Evolutionary conservation across 2,797 vertebrate species (phyloP), one percentile per base, ranked within the genome.

Genomic region (Emydoidea blandingii): DNA sequence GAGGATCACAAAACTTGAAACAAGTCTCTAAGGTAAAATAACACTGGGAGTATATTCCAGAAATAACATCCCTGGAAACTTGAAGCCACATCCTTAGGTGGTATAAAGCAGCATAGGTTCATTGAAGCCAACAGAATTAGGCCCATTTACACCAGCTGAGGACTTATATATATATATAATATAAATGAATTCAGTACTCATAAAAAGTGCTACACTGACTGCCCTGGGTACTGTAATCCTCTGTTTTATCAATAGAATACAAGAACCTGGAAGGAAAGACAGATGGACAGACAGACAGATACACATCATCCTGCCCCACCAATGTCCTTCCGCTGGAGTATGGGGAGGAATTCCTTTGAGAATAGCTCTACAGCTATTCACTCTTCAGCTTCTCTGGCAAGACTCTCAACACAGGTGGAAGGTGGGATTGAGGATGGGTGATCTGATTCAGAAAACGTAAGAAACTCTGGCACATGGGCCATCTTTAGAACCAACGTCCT

Each of bases 1-100:
- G 78, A 86, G 53, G 47, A 84, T 87, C 82, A 93, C n/a, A 80
- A 65, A 86, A 76, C 29, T 83, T 72, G 78, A 95, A 96, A 79
- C n/a, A 68, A 91, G 52, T 59, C 90, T 92, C 91, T 52, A 79
- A 81, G 86, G 54, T 47, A 88, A 95, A 93, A 62, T 4, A 47
- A 79, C 41, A 12, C 79, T 82, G 3, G 2, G 54, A 0, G 0
- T 53, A 31, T 50, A 83, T 90, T 95, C 83, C 83, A 91, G 80
- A 52, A 83, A 89, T 21, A 92, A 96, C 92, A 90, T 72, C 47
- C 83, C 41, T 47, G 41, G 57, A 81, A 86, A 62, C 23, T 81
- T 91, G 0, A 6, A 54, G 50, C 83, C 59, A 88, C n/a, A 89
- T 81, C 18, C 50, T 85, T 91, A 79, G 83, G 78, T 41, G 79